phyloP scores from a whole-genome alignment of 2,888 invertebrate genomes.

The Phaonia tiefii region DNA sequence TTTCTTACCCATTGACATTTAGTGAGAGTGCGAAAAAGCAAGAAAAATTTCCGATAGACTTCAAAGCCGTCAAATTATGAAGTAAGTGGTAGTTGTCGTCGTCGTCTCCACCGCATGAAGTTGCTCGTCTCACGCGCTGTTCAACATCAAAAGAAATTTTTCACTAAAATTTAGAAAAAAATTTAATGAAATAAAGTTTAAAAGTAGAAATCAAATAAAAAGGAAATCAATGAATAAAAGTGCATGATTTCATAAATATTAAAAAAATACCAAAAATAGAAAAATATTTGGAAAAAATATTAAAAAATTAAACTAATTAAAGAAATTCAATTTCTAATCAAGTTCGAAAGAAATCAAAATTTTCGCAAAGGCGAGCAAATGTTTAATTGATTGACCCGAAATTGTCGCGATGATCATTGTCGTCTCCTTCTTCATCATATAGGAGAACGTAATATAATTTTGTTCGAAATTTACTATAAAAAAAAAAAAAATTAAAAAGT shows the following conservation, averaged over 20 bases:
- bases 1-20: constrained; percentile 17
- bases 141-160: constrained; percentile 31
- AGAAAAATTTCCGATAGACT: constrained; percentile 67
- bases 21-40: constrained; percentile 9
- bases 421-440: background rate
- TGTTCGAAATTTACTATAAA: constrained; percentile 15
- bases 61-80: constrained; percentile 67
- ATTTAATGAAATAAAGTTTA: constrained; percentile 6
- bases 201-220: constrained; percentile 8
- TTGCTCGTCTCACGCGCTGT: constrained; percentile 56
- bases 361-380: constrained; percentile 17
- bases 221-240: constrained; percentile 2
- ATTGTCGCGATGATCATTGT: no score
- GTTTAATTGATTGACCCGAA: constrained; percentile 6
- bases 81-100: constrained; percentile 64
- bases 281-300: background rate
- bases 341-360: background rate
- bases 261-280: background rate
- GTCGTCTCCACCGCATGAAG: constrained; percentile 63
- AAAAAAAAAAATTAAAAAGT: no score
- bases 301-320: constrained; percentile 5
- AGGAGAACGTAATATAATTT: constrained; percentile 18
- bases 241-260: constrained; percentile 1
- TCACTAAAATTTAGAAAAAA: constrained; percentile 37
- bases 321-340: background rate